A percentile compares a stretch with the other conserved stretches of the same genome.
Conservation (phyloP, 2,113 vertebrate genomes). For the Orientallactaga bullata region DNA sequence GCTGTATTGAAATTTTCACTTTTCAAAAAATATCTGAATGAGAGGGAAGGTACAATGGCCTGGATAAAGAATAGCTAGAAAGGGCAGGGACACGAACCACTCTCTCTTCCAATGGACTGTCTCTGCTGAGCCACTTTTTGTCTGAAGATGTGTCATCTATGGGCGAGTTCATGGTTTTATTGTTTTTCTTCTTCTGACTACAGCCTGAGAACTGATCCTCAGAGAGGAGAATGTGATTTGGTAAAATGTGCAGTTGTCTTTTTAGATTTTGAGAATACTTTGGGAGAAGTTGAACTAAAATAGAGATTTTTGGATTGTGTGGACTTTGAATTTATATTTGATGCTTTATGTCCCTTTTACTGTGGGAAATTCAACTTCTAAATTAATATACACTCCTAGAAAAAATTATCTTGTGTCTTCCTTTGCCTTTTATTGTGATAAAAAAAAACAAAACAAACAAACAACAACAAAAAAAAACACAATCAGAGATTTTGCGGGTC, state of each 20-base stretch:
- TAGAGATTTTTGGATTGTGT: conserved; percentile 30
- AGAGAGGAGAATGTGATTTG: background rate
- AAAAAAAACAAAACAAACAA: conserved; percentile 12
- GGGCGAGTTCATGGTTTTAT: background rate
- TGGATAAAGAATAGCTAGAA: background rate
- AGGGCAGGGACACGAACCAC: background rate
- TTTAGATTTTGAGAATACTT: background rate
- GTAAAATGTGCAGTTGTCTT: conserved; percentile 32
- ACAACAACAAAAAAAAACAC: conserved; percentile 64
- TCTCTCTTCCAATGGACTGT: accelerated
- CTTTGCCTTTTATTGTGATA: conserved; percentile 86
- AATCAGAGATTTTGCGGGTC: conserved; percentile 83
- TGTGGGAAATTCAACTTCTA: conserved; percentile 77
- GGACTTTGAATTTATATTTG: conserved; percentile 48
- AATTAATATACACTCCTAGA: conserved; percentile 82
- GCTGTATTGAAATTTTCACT: conserved; percentile 1
- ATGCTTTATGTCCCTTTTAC: background rate
- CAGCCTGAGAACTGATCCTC: background rate
- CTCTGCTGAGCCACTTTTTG: background rate
- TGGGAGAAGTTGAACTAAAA: background rate
- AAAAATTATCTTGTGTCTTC: conserved; percentile 86
- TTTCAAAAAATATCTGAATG: background rate
- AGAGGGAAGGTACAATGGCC: background rate
- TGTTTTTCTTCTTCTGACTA: background rate
- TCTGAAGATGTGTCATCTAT: background rate